These are phyloP conservation scores for Isichthys henryi DNA, from an alignment of 2,113 vertebrate species.

Conservation along the genomic window DNA sequence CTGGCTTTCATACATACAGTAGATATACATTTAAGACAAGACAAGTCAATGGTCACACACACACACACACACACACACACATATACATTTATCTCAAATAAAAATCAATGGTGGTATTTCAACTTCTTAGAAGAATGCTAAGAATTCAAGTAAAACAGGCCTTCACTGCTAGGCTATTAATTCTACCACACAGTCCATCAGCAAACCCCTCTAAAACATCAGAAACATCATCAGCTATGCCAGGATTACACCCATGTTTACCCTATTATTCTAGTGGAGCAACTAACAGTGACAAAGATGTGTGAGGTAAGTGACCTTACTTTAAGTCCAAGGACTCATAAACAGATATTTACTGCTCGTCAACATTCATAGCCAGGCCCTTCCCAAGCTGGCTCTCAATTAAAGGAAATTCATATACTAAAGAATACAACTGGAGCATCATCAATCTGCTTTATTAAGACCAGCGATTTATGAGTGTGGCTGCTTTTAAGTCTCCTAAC, in stretches of 20 bases:
- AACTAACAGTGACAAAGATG: background rate
- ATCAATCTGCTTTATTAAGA: constrained; percentile 20
- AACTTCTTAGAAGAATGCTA: background rate
- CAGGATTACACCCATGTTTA: background rate
- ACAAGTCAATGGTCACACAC: too few species aligned
- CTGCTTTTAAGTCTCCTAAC: constrained; percentile 10
- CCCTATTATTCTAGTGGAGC: background rate
- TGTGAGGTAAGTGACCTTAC: background rate
- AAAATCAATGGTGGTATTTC: background rate
- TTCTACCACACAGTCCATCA: background rate
- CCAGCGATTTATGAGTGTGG: background rate
- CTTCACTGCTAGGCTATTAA: background rate
- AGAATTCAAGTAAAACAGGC: background rate
- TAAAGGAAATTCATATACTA: background rate
- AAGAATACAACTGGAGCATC: constrained; percentile 23
- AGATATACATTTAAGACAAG: too few species aligned
- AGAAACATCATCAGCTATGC: background rate
- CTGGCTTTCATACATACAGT: too few species aligned
- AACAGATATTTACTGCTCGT: background rate
- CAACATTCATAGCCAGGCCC: background rate
- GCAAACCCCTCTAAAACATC: background rate
- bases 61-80: too few species aligned
- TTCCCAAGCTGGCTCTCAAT: constrained; percentile 18
- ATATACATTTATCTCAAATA: too few species aligned
- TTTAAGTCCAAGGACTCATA: background rate